Conservation (phyloP, 1,140 invertebrate genomes). For the Ceratosolen solmsi region DNA sequence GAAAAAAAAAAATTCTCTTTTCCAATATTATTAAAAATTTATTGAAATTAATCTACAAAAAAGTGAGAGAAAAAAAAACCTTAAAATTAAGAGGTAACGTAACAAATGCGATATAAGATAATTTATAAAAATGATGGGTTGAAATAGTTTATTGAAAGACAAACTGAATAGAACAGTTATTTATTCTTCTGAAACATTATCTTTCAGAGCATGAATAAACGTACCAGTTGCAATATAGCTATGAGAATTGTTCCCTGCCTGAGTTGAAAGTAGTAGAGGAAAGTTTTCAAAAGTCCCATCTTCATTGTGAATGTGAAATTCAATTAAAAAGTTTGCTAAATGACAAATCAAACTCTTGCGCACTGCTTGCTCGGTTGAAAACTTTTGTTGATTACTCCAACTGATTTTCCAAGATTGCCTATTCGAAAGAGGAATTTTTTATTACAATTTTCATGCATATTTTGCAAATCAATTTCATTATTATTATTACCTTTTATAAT, state of each 20-base stretch:
- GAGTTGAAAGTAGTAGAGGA: slow-evolving; percentile 70
- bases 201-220: slow-evolving; percentile 28
- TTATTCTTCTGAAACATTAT: neutral
- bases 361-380: neutral
- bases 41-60: no score
- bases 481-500: no score
- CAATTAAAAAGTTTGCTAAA: slow-evolving; percentile 24
- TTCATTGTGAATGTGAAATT: slow-evolving; percentile 59
- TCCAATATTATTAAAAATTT: no score
- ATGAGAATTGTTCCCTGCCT: slow-evolving; percentile 73
- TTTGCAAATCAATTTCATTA: no score
- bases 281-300: slow-evolving; percentile 66
- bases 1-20: no score
- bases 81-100: no score
- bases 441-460: no score
- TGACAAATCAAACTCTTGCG: slow-evolving; percentile 13
- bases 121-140: no score
- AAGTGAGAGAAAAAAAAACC: no score
- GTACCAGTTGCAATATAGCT: slow-evolving; percentile 72
- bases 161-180: neutral
- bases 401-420: neutral
- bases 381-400: neutral
- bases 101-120: no score
- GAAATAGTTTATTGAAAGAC: no score
- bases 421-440: neutral